A percentile compares a stretch with the other conserved stretches of the same genome.
phyloP scores from a whole-genome alignment of 2,113 vertebrate species.

The Tachycineta bicolor region DNA sequence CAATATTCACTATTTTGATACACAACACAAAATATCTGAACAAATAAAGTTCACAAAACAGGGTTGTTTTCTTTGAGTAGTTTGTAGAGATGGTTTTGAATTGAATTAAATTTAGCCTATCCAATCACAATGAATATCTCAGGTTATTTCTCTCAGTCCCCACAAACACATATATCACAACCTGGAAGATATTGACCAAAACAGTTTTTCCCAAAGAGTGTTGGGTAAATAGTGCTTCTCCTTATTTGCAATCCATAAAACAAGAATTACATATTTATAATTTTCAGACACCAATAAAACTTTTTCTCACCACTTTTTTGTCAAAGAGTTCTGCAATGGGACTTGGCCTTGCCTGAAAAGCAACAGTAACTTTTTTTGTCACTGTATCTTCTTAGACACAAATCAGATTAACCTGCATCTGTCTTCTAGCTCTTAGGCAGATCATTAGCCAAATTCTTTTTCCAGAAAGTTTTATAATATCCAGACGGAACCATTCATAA shows the following conservation, averaged over 20 bases:
- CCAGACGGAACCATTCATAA: background rate
- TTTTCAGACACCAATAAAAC: background rate
- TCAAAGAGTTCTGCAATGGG: background rate
- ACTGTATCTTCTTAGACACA: background rate
- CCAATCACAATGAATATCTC: background rate
- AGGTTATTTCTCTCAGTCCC: background rate
- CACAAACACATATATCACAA: background rate
- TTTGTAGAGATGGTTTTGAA: background rate
- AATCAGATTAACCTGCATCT: background rate
- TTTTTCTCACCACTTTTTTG: background rate
- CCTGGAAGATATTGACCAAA: background rate
- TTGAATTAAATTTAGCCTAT: background rate
- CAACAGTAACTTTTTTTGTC: background rate
- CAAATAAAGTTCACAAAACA: background rate
- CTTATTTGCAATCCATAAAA: background rate
- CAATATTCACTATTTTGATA: background rate
- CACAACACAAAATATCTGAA: background rate
- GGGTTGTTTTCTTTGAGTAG: background rate
- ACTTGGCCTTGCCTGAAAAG: background rate
- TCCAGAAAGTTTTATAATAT: background rate
- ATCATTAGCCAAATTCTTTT: background rate
- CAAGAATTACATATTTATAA: background rate
- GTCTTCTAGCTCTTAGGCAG: background rate
- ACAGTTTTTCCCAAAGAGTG: background rate
- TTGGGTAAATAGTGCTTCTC: background rate